These are phyloP conservation scores for Temnothorax rugatulus DNA, from an alignment of 2,888 invertebrate genomes.

Conservation along the genomic window DNA sequence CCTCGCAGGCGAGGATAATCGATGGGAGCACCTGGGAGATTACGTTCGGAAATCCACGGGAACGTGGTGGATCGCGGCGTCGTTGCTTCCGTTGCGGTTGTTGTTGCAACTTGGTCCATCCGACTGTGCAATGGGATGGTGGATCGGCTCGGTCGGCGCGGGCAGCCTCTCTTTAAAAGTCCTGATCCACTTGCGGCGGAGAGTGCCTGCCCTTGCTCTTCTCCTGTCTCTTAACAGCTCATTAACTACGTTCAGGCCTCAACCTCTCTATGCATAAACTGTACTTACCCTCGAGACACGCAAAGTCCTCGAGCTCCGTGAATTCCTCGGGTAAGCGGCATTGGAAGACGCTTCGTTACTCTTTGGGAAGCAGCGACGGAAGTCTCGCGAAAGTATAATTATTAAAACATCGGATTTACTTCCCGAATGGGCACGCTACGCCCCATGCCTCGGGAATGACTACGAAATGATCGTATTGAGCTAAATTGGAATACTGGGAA, in stretches of 20 bases:
- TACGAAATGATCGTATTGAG: neutral
- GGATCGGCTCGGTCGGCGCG: slow-evolving; percentile 20
- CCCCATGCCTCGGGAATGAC: neutral
- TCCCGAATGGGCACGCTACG: neutral
- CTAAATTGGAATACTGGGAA: neutral
- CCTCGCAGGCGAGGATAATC: slow-evolving; percentile 63
- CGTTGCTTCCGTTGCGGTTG: slow-evolving; percentile 53
- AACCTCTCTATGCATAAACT: slow-evolving; percentile 68
- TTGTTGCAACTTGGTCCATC: slow-evolving; percentile 47
- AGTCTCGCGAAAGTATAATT: neutral
- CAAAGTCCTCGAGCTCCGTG: slow-evolving; percentile 54
- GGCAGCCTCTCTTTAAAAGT: slow-evolving; percentile 44
- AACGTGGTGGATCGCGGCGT: slow-evolving; percentile 28
- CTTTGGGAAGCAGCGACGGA: slow-evolving; percentile 17
- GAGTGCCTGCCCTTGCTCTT: slow-evolving; percentile 45
- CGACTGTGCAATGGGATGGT: slow-evolving; percentile 35
- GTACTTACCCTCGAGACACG: slow-evolving; percentile 34
- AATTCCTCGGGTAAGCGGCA: slow-evolving; percentile 34
- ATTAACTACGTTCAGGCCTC: slow-evolving; percentile 76
- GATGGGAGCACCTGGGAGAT: slow-evolving; percentile 64
- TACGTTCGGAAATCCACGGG: slow-evolving; percentile 52
- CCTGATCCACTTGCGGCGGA: slow-evolving; percentile 62
- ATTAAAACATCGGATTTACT: slow-evolving; percentile 13
- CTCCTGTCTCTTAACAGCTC: slow-evolving; percentile 78
- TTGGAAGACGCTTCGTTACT: slow-evolving; percentile 6